Evolutionary conservation across 2,888 invertebrate species (phyloP), one percentile per base, ranked within the genome.

Genomic region (Synanthedon tipuliformis): DNA sequence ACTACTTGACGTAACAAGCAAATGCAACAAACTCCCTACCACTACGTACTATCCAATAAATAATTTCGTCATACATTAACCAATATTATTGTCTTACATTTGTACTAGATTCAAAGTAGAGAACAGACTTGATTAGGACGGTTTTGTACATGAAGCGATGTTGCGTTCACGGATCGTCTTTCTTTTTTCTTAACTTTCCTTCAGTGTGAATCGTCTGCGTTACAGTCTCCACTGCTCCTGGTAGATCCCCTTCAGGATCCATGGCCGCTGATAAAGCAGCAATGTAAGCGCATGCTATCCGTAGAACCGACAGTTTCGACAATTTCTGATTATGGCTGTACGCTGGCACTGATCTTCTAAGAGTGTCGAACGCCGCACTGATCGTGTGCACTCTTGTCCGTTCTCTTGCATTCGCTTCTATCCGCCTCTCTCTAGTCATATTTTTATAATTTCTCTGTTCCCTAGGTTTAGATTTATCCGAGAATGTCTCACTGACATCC

Each of bases 241-340:
- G 88, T 41, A 96, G 86, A 50, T 92, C 89, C 3, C 91, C 90
- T 23, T 89, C 92, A 0, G 89, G 89, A 65, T 94, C 92, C 60
- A 90, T 80, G 7, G 92, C 93, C 3, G 95, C 92, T 51, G 95
- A 94, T 57, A 98, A 81, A 0, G 96, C 95, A 71, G 95, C 89
- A 58, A 98, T 97, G 82, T 98, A 98, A 56, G 95, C 94, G 77
- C 96, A 96, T 2, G 97, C 97, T 74, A 97, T 96, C 81, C 96
- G 90, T 57, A 98, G 78, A 13, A 98, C 96, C 1, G 97, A 96
- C 52, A 98, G 81, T 72, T 98, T 98, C 1, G 96, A 96, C 23
- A 98, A 89, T 80, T 97, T 97, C 80, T 97, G 97, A 71, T 95
- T 95, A 74, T 96, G 94, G 48, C 96, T 96, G 75, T 96, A 97